Evolutionary conservation across 2,888 invertebrate species (phyloP).

Genomic region (Dasysyrphus albostriatus): DNA sequence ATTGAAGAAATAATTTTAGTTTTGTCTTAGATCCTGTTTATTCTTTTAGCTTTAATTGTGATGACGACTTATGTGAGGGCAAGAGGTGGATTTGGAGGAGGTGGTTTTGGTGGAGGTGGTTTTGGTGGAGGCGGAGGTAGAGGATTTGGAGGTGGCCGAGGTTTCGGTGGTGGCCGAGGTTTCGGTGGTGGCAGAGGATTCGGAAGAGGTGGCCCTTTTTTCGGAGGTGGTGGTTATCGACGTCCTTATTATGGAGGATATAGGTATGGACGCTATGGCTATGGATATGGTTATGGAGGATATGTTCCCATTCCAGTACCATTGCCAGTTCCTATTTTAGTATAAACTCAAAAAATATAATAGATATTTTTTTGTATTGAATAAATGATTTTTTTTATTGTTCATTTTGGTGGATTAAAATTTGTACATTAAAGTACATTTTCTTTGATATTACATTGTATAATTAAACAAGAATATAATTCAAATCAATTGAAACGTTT

Average conservation of each 20-base stretch:
- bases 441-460: constrained; percentile 50
- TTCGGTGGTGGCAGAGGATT: constrained; percentile 34
- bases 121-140: constrained; percentile 9
- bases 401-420: constrained; percentile 75
- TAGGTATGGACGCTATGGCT: constrained; percentile 46
- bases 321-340: constrained; percentile 32
- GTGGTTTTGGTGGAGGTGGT: constrained; percentile 48
- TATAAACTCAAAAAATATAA: constrained; percentile 5
- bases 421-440: constrained; percentile 64
- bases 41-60: constrained; percentile 28
- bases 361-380: constrained; percentile 27
- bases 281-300: constrained; percentile 37
- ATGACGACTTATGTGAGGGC: constrained; percentile 37
- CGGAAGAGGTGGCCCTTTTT: constrained; percentile 16
- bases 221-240: constrained; percentile 14
- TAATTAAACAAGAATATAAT: constrained; percentile 44
- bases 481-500: constrained; percentile 13
- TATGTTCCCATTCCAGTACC: constrained; percentile 38
- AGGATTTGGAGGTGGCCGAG: constrained; percentile 36
- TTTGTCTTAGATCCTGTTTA: constrained; percentile 24
- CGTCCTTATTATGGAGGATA: constrained; percentile 34
- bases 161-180: constrained; percentile 25
- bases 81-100: constrained; percentile 51
- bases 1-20: neutral
- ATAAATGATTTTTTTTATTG: constrained; percentile 65